A percentile compares a stretch with the other conserved stretches of the same genome.
These are phyloP conservation scores for Anorthoa munda DNA, from an alignment of 2,888 invertebrate species.

Conservation along the genomic window DNA sequence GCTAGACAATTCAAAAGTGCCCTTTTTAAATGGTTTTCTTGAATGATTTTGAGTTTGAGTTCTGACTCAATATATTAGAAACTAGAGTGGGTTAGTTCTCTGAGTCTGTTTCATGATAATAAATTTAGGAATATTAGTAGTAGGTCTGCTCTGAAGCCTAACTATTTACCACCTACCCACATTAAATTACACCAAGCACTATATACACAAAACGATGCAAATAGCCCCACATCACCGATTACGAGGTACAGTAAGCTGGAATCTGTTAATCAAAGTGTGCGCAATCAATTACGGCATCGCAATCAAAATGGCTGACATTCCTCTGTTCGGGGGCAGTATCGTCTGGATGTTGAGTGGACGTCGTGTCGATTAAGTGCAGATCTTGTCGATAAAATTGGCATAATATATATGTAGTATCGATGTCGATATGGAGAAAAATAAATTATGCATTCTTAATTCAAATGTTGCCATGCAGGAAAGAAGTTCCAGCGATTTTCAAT, in stretches of 20 bases:
- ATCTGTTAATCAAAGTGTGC: constrained; percentile 88
- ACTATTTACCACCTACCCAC: constrained; percentile 5
- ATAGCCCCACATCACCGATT: constrained; percentile 60
- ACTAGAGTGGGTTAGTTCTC: no score
- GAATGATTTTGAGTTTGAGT: no score
- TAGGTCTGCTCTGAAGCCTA: not conserved
- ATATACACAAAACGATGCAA: constrained; percentile 49
- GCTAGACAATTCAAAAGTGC: no score
- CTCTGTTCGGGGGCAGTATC: constrained; percentile 73
- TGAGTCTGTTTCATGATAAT: not conserved
- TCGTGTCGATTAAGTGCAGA: constrained; percentile 28
- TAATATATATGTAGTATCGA: no score
- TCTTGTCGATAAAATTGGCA: constrained; percentile 20
- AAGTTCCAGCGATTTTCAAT: not conserved
- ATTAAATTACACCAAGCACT: constrained; percentile 37
- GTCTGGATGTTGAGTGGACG: constrained; percentile 57
- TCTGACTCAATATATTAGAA: no score
- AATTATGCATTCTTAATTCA: not conserved
- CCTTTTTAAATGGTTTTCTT: no score
- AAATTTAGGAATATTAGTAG: not conserved
- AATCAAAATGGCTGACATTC: constrained; percentile 88
- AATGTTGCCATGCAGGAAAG: not conserved
- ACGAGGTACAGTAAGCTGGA: constrained; percentile 74
- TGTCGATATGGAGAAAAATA: constrained; percentile 2
- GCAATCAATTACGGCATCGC: constrained; percentile 86